Conservation (phyloP, 1,140 invertebrate species). For the Pachyrhynchus sulphureomaculatus region DNA sequence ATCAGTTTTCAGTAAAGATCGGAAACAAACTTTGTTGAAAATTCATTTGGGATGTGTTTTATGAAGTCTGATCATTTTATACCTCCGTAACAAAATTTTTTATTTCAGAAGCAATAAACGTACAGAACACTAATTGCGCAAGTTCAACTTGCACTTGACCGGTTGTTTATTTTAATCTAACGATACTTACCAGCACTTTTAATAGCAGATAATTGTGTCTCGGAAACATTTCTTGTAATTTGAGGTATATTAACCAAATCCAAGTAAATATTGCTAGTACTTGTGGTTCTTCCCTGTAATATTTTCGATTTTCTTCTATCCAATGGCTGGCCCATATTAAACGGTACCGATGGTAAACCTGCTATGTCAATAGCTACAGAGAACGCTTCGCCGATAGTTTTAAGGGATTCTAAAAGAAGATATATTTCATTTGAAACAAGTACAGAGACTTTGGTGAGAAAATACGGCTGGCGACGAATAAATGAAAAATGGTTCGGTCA, state of each 20-base stretch:
- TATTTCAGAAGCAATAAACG: too few relatives aligned
- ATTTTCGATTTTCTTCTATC: conserved; percentile 76
- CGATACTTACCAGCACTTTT: conserved; percentile 65
- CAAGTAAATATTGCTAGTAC: conserved; percentile 54
- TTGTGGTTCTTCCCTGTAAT: conserved; percentile 54
- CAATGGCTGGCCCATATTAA: conserved; percentile 65
- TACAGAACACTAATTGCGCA: too few relatives aligned
- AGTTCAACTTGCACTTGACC: too few relatives aligned
- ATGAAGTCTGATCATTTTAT: too few relatives aligned
- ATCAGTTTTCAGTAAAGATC: too few relatives aligned
- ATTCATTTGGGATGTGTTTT: too few relatives aligned
- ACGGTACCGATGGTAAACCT: conserved; percentile 61
- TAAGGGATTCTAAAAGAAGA: conserved; percentile 74
- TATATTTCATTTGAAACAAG: conserved; percentile 9
- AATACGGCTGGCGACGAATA: too few relatives aligned
- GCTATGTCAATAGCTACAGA: conserved; percentile 76
- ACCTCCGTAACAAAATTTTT: too few relatives aligned
- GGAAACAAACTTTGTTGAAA: too few relatives aligned
- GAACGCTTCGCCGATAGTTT: conserved; percentile 84
- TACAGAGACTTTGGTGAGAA: background rate
- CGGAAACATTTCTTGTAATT: conserved; percentile 65
- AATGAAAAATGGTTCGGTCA: too few relatives aligned
- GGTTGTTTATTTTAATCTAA: too few relatives aligned
- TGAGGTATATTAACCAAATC: conserved; percentile 60
- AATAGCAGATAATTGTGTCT: conserved; percentile 62